These are phyloP conservation scores for Echinops telfairi DNA, from an alignment of 2,113 vertebrate genomes.

Conservation along the genomic window DNA sequence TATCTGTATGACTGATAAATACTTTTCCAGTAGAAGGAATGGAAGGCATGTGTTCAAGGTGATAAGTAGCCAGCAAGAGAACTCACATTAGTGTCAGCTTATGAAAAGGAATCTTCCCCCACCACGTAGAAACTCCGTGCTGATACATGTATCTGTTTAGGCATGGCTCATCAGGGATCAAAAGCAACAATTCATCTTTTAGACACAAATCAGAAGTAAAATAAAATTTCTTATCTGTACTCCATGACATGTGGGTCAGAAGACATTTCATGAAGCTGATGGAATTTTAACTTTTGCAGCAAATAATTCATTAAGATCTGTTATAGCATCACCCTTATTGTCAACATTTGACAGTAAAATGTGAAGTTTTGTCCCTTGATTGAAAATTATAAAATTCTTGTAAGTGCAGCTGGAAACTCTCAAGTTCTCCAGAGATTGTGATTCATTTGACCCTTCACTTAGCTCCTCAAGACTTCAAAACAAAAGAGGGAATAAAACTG, in stretches of 20 bases:
- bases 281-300: slow-evolving; percentile 14
- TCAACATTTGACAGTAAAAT: slow-evolving; percentile 41
- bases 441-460: slow-evolving; percentile 1
- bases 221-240: slow-evolving; percentile 36
- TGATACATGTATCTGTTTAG: slow-evolving; percentile 27
- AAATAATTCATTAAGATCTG: slow-evolving; percentile 27
- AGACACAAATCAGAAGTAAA: slow-evolving; percentile 53
- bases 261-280: background rate
- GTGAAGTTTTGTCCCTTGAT: background rate
- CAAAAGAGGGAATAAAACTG: slow-evolving; percentile 27
- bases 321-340: background rate
- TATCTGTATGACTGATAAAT: background rate
- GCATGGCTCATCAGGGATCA: background rate
- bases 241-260: background rate
- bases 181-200: slow-evolving; percentile 57
- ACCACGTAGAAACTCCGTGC: background rate
- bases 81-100: background rate
- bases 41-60: background rate
- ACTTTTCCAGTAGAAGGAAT: background rate
- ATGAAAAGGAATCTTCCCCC: background rate
- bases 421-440: slow-evolving; percentile 15
- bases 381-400: slow-evolving; percentile 54
- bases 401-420: slow-evolving; percentile 47
- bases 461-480: background rate
- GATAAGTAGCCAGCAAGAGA: background rate